phyloP scores from a whole-genome alignment of 1,140 invertebrate genomes.

The Sitobion miscanthi region DNA sequence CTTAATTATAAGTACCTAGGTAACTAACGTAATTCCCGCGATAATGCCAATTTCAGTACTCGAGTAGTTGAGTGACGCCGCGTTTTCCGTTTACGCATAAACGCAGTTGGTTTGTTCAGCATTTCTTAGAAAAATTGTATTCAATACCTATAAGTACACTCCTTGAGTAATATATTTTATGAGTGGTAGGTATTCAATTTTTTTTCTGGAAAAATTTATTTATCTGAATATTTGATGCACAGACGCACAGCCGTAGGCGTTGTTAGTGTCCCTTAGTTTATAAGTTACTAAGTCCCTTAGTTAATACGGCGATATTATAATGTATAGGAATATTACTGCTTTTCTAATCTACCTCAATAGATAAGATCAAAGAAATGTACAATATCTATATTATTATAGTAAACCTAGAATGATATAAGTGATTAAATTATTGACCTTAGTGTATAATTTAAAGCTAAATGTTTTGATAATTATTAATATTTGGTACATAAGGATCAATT shows the following conservation, averaged over 20 bases:
- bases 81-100: too few relatives aligned
- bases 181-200: not conserved
- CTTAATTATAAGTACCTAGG: not conserved
- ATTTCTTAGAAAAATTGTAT: not conserved
- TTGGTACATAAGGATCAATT: conserved; percentile 13
- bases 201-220: not conserved
- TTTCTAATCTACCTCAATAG: not conserved
- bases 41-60: not conserved
- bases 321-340: not conserved
- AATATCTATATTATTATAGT: not conserved
- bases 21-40: not conserved
- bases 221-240: not conserved
- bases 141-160: not conserved
- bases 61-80: not conserved
- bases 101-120: not conserved
- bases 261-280: not conserved
- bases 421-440: not conserved
- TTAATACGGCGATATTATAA: not conserved
- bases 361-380: not conserved
- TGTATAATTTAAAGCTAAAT: not conserved
- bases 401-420: not conserved
- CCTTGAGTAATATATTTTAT: not conserved
- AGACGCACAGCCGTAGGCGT: too few relatives aligned
- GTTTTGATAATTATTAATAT: not conserved
- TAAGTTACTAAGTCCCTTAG: not conserved